Conservation (phyloP, 35 echinoderm and acorn worm genomes). For the Patiria miniata region DNA sequence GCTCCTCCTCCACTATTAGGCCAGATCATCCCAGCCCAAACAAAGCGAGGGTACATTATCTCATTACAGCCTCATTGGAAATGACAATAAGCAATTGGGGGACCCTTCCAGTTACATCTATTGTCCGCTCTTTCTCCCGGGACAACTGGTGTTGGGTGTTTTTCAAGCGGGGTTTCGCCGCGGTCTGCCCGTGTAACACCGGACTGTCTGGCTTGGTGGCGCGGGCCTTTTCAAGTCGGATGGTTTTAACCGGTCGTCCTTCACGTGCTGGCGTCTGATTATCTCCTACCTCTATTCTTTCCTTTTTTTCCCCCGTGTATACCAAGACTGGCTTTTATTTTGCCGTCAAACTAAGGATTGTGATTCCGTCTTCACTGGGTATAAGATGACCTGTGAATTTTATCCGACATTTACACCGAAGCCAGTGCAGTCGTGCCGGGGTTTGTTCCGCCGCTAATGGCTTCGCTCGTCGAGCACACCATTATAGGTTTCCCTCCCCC, state of each 20-base stretch:
- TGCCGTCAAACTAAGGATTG: not conserved
- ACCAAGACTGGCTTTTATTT: not conserved
- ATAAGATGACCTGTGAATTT: no score
- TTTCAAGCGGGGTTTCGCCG: not conserved
- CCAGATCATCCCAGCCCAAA: constrained; percentile 7
- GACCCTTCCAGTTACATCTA: not conserved
- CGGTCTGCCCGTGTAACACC: not conserved
- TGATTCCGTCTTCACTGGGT: not conserved
- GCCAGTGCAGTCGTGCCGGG: no score
- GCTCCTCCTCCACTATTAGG: constrained; percentile 13
- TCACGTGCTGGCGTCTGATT: not conserved
- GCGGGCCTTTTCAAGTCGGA: constrained; percentile 24
- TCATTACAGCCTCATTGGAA: constrained; percentile 13
- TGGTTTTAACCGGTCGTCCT: constrained; percentile 16
- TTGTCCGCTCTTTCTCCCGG: not conserved
- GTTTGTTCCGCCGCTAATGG: no score
- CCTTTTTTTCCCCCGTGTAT: not conserved
- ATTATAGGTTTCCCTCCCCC: no score
- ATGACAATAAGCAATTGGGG: not conserved
- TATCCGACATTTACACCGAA: no score
- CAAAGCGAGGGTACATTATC: not conserved
- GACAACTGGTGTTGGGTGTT: not conserved
- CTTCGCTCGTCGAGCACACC: no score
- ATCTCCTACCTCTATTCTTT: not conserved
- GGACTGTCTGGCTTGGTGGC: not conserved